A percentile compares a stretch with the other conserved stretches of the same genome.
These are phyloP conservation scores for Cataglyphis hispanica DNA, from an alignment of 1,140 invertebrate genomes.

Conservation along the genomic window DNA sequence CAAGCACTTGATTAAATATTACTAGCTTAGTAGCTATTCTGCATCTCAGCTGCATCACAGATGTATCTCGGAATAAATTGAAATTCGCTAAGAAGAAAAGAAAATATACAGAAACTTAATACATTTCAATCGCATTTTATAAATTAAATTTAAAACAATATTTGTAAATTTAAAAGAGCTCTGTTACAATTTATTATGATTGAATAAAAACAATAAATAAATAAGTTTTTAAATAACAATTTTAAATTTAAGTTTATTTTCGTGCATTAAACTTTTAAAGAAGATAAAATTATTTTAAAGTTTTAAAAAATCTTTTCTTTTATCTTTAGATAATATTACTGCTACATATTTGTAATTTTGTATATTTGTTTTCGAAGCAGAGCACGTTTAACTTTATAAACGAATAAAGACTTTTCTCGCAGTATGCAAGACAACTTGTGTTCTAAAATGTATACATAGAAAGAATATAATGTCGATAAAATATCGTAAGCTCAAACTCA, in stretches of 20 bases:
- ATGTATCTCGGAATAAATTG: constrained; percentile 18
- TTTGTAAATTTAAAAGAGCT: background rate
- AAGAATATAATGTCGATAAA: background rate
- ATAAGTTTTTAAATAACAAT: background rate
- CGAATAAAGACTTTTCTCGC: background rate
- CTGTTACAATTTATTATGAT: background rate
- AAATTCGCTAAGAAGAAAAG: constrained; percentile 10
- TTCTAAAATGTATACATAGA: constrained; percentile 30
- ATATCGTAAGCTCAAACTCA: background rate
- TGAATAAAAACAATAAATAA: background rate
- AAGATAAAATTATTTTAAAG: too few relatives aligned
- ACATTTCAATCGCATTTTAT: background rate
- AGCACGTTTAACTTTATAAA: background rate
- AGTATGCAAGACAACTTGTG: background rate
- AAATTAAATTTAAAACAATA: background rate
- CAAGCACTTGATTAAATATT: constrained; percentile 17
- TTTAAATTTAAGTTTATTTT: background rate
- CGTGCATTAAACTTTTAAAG: background rate
- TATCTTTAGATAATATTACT: background rate
- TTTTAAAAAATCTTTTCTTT: background rate
- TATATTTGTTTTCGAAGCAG: background rate
- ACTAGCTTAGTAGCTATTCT: constrained; percentile 2
- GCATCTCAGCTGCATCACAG: background rate
- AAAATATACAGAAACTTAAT: background rate
- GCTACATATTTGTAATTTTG: background rate